Evolutionary conservation across 1,140 invertebrate species (phyloP).

Genomic region (Lepidurus packardi): DNA sequence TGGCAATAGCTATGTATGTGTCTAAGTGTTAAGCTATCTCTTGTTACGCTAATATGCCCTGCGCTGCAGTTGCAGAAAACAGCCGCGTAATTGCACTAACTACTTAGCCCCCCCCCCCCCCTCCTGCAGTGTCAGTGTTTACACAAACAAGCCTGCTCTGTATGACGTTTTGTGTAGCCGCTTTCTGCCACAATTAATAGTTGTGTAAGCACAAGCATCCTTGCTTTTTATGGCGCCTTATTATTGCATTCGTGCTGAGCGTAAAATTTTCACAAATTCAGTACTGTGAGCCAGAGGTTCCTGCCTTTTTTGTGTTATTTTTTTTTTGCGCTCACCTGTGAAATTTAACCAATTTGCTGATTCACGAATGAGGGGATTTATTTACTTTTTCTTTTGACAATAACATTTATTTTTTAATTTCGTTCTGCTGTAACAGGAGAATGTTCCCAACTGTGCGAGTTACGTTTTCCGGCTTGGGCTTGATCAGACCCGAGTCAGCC

Average conservation of each 20-base stretch:
- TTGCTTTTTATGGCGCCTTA: constrained; percentile 1
- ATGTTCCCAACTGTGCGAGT: constrained; percentile 64
- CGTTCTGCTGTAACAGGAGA: constrained; percentile 47
- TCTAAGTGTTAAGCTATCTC: not conserved
- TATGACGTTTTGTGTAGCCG: not conserved
- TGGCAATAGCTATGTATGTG: not conserved
- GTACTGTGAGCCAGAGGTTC: not conserved
- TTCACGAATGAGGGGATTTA: not conserved
- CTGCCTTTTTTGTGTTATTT: not conserved
- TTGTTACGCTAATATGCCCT: not conserved
- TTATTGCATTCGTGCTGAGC: constrained; percentile 4
- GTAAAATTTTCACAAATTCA: not conserved
- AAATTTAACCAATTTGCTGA: not conserved
- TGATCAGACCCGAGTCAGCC: constrained; percentile 15
- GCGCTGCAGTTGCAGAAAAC: not conserved
- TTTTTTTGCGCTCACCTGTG: not conserved
- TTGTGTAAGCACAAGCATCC: constrained; percentile 7
- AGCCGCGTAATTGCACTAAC: constrained; percentile 2
- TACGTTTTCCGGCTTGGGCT: constrained; percentile 51
- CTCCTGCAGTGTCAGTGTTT: not conserved
- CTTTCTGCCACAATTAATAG: not conserved
- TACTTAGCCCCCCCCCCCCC: not conserved
- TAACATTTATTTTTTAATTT: not conserved
- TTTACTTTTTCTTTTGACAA: not conserved
- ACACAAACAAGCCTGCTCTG: constrained; percentile 4